Base-by-base conservation (phyloP, 2,888 invertebrate species). In the Dasypogon diadema region DNA sequence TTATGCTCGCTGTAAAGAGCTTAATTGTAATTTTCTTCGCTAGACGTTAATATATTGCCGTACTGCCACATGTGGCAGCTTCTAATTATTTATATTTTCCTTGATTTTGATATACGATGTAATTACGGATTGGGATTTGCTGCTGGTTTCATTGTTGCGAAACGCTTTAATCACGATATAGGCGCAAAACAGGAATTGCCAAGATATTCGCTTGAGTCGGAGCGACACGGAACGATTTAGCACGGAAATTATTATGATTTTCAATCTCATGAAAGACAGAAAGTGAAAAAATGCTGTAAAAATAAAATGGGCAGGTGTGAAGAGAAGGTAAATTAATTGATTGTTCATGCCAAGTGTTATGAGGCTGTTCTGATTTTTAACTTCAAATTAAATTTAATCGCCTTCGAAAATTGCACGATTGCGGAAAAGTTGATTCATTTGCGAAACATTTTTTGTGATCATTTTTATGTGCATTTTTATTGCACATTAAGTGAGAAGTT, bases 1-100 rank as follows among this genome's bases (percentile, higher is more conserved):
- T 70, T 70, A 54, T 54, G 54, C 30, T 30, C 54, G 12, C 30
- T 54, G 34, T 30, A 70, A 70, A 70, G 21, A 70, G 70, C 54
- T 70, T 48, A 70, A 70, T 70, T 51, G 70, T 54, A 34, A 70
- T 70, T 70, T 70, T 70, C 70, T 34, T 30, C 37, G 34, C 37
- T n/a, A 56, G 70, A 54, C 54, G 54, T 54, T 54, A 54, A 54
- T 54, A 54, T 21, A 54, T 22, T 54, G 54, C 54, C 21, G 18
- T 12, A 22, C 54, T 22, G 51, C 48, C 68, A 16, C 68, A 68
- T 68, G 10, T 51, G 51, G 51, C 68, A 30, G 70, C 48, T 22
- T 51, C 70, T 70, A 54, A 54, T 54, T 70, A 70, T 30, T 54
- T 70, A 34, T 54, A 48, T 54, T 54, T 54, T 70, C 65, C 54